A percentile compares a stretch with the other conserved stretches of the same genome.
Evolutionary conservation across 2,797 vertebrate species (phyloP).

Genomic region (Gadopsis marmoratus): DNA sequence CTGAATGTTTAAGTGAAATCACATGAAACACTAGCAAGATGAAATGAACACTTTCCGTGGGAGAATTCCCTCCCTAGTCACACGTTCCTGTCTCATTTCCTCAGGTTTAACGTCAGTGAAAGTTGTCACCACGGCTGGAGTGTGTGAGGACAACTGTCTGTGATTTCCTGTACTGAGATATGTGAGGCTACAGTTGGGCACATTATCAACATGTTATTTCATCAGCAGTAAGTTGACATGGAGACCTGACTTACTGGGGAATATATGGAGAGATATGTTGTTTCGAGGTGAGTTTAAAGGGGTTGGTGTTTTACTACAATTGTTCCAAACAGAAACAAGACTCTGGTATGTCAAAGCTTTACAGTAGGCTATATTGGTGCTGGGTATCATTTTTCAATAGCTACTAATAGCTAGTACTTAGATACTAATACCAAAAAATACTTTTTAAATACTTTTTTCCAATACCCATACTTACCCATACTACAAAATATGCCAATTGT

Average conservation of each 20-base stretch:
- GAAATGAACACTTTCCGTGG: constrained; percentile 29
- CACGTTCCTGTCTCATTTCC: constrained; percentile 58
- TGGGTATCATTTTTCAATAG: not conserved
- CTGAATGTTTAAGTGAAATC: constrained; percentile 13
- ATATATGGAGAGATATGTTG: not conserved
- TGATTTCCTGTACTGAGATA: constrained; percentile 64
- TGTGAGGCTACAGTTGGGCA: constrained; percentile 56
- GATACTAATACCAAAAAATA: not conserved
- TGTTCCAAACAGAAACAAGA: not conserved
- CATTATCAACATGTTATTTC: constrained; percentile 48
- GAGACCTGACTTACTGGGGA: constrained; percentile 2
- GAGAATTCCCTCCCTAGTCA: constrained; percentile 42
- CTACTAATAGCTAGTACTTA: too few relatives aligned
- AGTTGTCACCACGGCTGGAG: constrained; percentile 67
- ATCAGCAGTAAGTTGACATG: constrained; percentile 31
- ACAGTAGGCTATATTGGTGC: too few relatives aligned
- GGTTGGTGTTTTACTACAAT: not conserved
- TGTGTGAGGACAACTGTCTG: constrained; percentile 76
- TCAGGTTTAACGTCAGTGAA: constrained; percentile 62
- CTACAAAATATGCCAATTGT: too few relatives aligned
- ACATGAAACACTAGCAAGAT: not conserved
- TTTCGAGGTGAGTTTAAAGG: not conserved
- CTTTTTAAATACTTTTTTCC: not conserved
- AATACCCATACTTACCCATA: not conserved
- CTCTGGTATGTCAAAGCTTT: not conserved